These are phyloP conservation scores for Pyrgilauda ruficollis DNA, from an alignment of 2,113 vertebrate species.

Conservation along the genomic window DNA sequence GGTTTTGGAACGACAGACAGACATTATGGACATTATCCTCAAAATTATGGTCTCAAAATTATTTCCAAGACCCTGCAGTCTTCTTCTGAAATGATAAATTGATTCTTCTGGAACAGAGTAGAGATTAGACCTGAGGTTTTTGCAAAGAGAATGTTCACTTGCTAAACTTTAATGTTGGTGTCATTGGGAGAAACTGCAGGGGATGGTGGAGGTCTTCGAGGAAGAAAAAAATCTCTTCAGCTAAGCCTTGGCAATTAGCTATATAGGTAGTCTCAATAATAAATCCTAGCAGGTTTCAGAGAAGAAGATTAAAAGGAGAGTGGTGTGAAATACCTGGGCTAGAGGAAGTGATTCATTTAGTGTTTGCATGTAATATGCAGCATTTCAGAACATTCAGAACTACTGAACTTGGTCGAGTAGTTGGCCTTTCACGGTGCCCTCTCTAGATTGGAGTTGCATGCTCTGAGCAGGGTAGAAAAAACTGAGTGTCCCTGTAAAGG, in stretches of 20 bases:
- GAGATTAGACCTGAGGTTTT: not conserved
- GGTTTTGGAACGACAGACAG: not conserved
- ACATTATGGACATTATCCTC: not conserved
- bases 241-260: not conserved
- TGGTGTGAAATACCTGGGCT: not conserved
- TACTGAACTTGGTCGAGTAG: not conserved
- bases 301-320: not conserved
- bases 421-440: not conserved
- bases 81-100: not conserved
- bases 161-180: not conserved
- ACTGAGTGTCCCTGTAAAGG: not conserved
- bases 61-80: not conserved
- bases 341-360: not conserved
- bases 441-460: not conserved
- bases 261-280: not conserved
- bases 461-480: not conserved
- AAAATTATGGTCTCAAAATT: not conserved
- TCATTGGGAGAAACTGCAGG: not conserved
- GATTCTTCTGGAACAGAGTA: not conserved
- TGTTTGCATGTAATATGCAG: not conserved
- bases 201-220: not conserved
- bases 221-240: not conserved
- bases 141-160: not conserved
- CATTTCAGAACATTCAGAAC: not conserved
- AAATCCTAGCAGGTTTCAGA: not conserved